phyloP scores from a whole-genome alignment of 2,888 invertebrate genomes.

The Zelleria hepariella region DNA sequence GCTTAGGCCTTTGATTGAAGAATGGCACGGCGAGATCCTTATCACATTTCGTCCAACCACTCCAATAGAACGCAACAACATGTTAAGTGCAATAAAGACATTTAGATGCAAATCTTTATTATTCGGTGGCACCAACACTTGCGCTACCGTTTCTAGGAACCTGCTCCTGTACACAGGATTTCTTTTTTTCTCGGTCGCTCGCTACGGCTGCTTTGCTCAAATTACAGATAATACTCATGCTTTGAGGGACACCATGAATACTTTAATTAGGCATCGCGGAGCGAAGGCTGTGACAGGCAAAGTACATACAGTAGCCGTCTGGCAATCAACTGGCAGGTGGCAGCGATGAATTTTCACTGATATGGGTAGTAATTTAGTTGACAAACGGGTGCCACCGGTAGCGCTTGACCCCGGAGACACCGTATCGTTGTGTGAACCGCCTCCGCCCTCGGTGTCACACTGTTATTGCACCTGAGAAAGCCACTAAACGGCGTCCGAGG shows the following conservation, averaged over 20 bases:
- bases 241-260: background rate
- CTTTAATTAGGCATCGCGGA: background rate
- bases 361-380: constrained; percentile 1
- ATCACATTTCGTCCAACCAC: background rate
- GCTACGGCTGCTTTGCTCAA: background rate
- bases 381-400: constrained; percentile 15
- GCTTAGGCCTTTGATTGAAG: background rate
- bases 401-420: constrained; percentile 39
- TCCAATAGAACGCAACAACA: background rate
- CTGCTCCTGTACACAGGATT: background rate
- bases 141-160: background rate
- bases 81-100: background rate
- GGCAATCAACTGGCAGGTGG: background rate
- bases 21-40: background rate
- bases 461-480: constrained; percentile 56
- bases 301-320: background rate
- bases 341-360: constrained; percentile 1
- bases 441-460: constrained; percentile 18
- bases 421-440: constrained; percentile 39
- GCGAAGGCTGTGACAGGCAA: background rate
- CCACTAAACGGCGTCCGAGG: constrained; percentile 41
- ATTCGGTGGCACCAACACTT: background rate
- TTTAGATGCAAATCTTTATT: constrained; percentile 5
- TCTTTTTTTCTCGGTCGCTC: background rate
- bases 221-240: background rate